A percentile compares a stretch with the other conserved stretches of the same genome.
Conservation (phyloP, 2,888 invertebrate species). For the Priocnemis perturbator region DNA sequence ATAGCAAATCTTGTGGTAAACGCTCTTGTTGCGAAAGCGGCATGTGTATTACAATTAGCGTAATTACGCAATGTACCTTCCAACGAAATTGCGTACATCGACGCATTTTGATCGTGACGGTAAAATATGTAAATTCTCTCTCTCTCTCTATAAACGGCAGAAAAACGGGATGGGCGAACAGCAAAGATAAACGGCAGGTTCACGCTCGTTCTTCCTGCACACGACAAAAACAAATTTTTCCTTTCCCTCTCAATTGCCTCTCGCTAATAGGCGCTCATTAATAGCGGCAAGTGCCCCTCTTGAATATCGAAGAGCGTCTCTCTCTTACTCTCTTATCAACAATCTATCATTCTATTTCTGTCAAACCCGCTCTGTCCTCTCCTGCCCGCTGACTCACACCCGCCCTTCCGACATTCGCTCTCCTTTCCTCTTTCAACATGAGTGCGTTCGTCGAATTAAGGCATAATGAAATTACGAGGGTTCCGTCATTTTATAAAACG, state of each 20-base stretch:
- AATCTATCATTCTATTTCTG: slow-evolving; percentile 17
- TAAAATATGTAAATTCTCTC: too few relatives aligned
- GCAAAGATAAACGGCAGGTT: slow-evolving; percentile 12
- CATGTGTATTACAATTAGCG: too few relatives aligned
- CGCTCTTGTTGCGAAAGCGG: too few relatives aligned
- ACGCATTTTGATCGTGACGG: too few relatives aligned
- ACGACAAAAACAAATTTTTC: slow-evolving; percentile 32
- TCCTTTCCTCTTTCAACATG: too few relatives aligned
- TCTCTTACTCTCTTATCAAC: slow-evolving; percentile 33
- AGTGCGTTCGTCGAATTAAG: slow-evolving; percentile 45
- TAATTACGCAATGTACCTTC: too few relatives aligned
- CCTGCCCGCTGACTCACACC: slow-evolving; percentile 6
- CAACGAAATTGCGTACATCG: too few relatives aligned
- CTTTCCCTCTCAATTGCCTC: slow-evolving; percentile 31
- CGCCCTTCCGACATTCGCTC: slow-evolving; percentile 12
- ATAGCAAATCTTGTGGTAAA: too few relatives aligned
- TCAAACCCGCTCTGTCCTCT: not conserved
- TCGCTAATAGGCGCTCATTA: slow-evolving; percentile 48
- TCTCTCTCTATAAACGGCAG: too few relatives aligned
- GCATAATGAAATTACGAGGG: slow-evolving; percentile 47
- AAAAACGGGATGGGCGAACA: slow-evolving; percentile 14
- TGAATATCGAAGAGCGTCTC: slow-evolving; percentile 42
- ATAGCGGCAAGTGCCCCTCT: slow-evolving; percentile 42
- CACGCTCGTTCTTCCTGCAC: slow-evolving; percentile 27
- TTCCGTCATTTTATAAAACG: slow-evolving; percentile 49